These are phyloP conservation scores for Ctenopoma kingsleyae DNA, from an alignment of 2,797 vertebrate species.

Conservation along the genomic window DNA sequence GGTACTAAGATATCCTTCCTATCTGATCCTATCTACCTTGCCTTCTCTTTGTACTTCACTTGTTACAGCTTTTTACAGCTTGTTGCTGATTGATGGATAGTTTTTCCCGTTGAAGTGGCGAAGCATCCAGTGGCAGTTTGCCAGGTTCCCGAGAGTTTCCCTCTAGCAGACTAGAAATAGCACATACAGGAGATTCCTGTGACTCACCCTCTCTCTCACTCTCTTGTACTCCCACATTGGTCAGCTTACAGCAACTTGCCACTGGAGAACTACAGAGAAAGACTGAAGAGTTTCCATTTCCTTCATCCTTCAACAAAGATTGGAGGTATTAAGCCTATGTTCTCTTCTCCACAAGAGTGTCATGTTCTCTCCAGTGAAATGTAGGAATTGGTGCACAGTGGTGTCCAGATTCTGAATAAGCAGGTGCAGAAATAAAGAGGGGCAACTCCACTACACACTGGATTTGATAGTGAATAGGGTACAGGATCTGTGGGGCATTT, in stretches of 20 bases:
- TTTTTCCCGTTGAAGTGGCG: conserved; percentile 6
- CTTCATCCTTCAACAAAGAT: not conserved
- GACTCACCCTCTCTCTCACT: conserved; percentile 2
- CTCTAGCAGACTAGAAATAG: conserved; percentile 13
- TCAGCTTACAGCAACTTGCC: not conserved
- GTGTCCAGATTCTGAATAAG: not conserved
- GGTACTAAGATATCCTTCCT: not conserved
- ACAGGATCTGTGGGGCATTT: not conserved
- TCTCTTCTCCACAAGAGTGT: not conserved
- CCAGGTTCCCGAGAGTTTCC: conserved; percentile 21
- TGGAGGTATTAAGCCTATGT: not conserved
- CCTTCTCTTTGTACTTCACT: not conserved
- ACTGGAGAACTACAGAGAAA: not conserved
- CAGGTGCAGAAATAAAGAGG: not conserved
- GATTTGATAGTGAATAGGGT: not conserved
- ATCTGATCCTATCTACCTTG: not conserved
- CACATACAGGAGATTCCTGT: conserved; percentile 1
- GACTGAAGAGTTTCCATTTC: no score
- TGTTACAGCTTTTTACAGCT: not conserved
- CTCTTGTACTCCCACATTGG: not conserved
- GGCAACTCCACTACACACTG: not conserved
- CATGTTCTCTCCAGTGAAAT: not conserved
- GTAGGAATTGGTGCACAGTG: not conserved
- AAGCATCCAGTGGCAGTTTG: conserved; percentile 17
- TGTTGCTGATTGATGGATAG: conserved; percentile 17